These are phyloP conservation scores for Trichoplusia ni DNA, from an alignment of 1,140 invertebrate species.

Conservation along the genomic window DNA sequence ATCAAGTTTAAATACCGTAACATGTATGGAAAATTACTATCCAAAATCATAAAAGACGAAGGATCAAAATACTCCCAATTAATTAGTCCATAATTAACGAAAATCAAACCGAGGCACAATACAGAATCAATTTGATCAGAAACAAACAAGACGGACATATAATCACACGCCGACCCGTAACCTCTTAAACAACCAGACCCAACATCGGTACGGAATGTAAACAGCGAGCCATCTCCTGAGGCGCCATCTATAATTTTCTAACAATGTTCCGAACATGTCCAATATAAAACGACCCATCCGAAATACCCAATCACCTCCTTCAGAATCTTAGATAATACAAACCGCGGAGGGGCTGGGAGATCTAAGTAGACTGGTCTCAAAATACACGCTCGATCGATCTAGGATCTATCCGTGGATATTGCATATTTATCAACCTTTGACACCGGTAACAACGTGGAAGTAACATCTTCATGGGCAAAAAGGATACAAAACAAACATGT, in stretches of 20 bases:
- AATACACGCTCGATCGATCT: slow-evolving; percentile 71
- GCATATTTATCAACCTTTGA: slow-evolving; percentile 81
- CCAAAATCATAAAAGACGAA: no score
- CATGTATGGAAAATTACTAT: no score
- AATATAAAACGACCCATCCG: slow-evolving; percentile 46
- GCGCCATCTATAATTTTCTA: slow-evolving; percentile 80
- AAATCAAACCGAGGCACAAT: slow-evolving; percentile 7
- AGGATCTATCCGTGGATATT: slow-evolving; percentile 71
- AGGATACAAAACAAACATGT: slow-evolving; percentile 70
- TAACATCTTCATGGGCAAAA: slow-evolving; percentile 74
- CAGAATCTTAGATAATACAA: background rate
- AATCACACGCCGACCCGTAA: slow-evolving; percentile 72
- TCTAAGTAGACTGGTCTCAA: slow-evolving; percentile 45
- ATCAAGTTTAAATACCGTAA: no score
- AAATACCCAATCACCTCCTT: slow-evolving; percentile 1
- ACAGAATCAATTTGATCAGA: slow-evolving; percentile 49
- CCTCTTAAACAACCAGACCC: slow-evolving; percentile 70
- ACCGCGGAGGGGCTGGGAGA: slow-evolving; percentile 17
- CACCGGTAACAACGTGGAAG: slow-evolving; percentile 73
- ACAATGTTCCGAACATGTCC: slow-evolving; percentile 65
- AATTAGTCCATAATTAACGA: slow-evolving; percentile 18
- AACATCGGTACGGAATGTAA: slow-evolving; percentile 76
- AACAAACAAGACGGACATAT: slow-evolving; percentile 69
- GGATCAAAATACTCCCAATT: no score
- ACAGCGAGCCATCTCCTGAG: slow-evolving; percentile 71